phyloP scores from a whole-genome alignment of 2,797 vertebrate genomes.

The Limosa lapponica region DNA sequence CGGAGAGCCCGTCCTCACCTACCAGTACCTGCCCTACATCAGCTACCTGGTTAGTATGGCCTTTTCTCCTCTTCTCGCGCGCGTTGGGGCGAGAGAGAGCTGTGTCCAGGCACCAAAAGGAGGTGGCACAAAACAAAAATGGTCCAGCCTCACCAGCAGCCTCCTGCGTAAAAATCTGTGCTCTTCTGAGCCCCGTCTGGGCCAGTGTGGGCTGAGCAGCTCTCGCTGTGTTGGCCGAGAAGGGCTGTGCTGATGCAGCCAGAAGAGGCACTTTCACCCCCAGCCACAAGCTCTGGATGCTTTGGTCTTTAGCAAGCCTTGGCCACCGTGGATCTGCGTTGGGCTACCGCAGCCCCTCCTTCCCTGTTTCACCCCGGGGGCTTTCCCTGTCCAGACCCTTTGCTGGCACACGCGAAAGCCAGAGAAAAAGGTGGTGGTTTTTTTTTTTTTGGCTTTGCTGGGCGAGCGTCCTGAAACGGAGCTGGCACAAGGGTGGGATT shows the following conservation, averaged over 20 bases:
- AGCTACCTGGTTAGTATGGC: conserved; percentile 90
- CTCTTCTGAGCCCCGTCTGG: background rate
- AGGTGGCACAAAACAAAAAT: background rate
- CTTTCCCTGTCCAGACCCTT: background rate
- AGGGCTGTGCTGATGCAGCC: background rate
- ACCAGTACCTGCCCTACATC: conserved; percentile 97
- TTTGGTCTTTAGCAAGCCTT: background rate
- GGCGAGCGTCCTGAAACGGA: background rate
- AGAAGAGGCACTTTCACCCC: background rate
- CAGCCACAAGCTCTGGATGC: background rate
- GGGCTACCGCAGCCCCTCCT: background rate
- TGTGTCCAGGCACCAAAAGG: background rate
- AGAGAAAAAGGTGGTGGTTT: background rate
- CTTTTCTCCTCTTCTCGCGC: background rate
- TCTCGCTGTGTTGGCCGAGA: background rate
- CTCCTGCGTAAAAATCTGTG: background rate
- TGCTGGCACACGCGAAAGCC: accelerated
- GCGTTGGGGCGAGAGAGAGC: background rate
- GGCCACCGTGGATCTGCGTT: accelerated
- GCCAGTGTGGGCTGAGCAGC: background rate
- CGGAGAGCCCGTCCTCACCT: conserved; percentile 96
- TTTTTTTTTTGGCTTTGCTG: background rate
- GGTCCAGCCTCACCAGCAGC: background rate
- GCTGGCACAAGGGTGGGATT: background rate
- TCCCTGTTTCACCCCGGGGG: accelerated